phyloP scores from a whole-genome alignment of 64 coral and sea anemone species.

The Montipora foliosa region DNA sequence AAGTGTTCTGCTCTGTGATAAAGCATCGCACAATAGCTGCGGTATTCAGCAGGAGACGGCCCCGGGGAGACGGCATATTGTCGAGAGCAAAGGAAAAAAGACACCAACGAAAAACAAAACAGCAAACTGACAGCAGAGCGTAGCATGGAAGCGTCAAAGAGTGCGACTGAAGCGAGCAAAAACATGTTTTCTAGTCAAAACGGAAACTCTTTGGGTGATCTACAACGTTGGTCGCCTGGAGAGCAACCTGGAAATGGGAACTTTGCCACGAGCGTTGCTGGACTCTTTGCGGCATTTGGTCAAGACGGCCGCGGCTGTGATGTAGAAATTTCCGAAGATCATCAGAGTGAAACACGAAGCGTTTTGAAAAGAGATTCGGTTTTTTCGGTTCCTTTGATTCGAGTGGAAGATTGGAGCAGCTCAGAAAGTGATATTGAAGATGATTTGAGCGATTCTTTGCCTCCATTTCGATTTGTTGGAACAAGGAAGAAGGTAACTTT shows the following conservation, averaged over 20 bases:
- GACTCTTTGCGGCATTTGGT: not conserved
- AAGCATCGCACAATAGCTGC: not conserved
- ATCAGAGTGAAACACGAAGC: constrained; percentile 15
- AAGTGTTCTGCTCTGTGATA: not conserved
- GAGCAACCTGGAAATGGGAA: not conserved
- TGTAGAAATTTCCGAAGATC: constrained; percentile 38
- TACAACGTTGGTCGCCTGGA: not conserved
- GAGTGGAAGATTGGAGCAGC: constrained; percentile 68
- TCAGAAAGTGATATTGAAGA: constrained; percentile 54
- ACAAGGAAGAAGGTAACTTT: constrained; percentile 28
- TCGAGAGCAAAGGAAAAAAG: not conserved
- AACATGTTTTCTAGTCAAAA: not conserved
- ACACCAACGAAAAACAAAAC: not conserved
- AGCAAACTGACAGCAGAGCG: not conserved
- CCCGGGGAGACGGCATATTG: not conserved
- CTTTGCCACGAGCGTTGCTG: not conserved
- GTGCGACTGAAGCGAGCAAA: not conserved
- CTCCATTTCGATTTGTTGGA: constrained; percentile 49
- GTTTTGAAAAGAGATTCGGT: constrained; percentile 30
- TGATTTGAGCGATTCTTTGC: constrained; percentile 27
- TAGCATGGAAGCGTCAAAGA: not conserved
- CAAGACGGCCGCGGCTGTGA: constrained; percentile 3
- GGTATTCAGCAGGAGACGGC: not conserved
- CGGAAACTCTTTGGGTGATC: not conserved
- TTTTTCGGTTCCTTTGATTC: constrained; percentile 60